Percentiles rank a stretch among this genome's conserved stretches.
phyloP scores from a whole-genome alignment of 2,113 vertebrate species.

The Myrmophylax atrothorax region DNA sequence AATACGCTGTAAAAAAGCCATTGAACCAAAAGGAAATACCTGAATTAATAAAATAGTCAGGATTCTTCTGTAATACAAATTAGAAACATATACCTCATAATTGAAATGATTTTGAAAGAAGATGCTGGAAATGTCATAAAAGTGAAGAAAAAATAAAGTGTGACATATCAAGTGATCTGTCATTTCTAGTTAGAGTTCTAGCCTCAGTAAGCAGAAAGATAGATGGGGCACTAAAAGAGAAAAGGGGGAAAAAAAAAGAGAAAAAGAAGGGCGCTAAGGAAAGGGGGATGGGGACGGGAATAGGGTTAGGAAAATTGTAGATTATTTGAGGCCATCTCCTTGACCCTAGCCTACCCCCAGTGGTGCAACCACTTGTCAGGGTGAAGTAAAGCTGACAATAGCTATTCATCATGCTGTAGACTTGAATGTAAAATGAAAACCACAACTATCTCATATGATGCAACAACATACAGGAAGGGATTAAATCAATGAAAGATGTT shows the following conservation, averaged over 20 bases:
- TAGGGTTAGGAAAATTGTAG: not conserved
- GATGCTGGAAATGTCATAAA: not conserved
- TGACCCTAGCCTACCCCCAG: conserved; percentile 23
- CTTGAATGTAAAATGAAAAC: conserved; percentile 74
- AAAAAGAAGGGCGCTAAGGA: not conserved
- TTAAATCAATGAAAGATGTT: conserved; percentile 78
- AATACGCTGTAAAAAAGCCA: not conserved
- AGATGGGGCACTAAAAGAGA: not conserved
- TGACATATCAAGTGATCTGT: conserved; percentile 9
- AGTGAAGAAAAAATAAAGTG: not conserved
- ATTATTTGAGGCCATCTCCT: conserved; percentile 34
- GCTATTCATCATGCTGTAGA: conserved; percentile 69
- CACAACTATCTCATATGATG: conserved; percentile 58
- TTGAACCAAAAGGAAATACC: not conserved
- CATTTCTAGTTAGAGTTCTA: conserved; percentile 8
- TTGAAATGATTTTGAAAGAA: not conserved
- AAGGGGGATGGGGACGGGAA: not conserved
- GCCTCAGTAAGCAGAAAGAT: not conserved
- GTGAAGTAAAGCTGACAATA: conserved; percentile 68
- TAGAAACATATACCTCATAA: not conserved
- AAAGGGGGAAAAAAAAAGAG: not conserved
- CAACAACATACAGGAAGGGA: conserved; percentile 62
- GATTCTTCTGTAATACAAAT: not conserved
- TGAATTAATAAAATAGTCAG: not conserved
- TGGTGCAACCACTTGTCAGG: conserved; percentile 41